These are phyloP conservation scores for Panthera leo DNA, from an alignment of 2,113 vertebrate species.

Conservation along the genomic window DNA sequence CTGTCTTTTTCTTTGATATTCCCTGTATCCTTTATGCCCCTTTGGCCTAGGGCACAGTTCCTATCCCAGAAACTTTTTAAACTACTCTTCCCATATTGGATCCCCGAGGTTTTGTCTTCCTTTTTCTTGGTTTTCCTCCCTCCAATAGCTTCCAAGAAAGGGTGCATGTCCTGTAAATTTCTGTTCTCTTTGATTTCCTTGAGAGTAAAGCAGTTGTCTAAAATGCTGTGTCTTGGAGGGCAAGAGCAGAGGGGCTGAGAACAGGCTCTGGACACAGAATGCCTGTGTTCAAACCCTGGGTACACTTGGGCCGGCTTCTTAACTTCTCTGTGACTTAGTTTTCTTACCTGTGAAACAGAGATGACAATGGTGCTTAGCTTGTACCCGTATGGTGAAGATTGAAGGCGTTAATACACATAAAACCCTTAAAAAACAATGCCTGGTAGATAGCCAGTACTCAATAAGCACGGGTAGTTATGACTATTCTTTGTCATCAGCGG, in stretches of 20 bases:
- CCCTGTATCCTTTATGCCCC: background rate
- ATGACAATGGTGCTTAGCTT: too few relatives aligned
- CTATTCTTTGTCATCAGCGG: background rate
- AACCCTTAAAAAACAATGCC: background rate
- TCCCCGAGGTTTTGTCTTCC: background rate
- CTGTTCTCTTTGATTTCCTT: constrained; percentile 5
- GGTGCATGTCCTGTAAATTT: background rate
- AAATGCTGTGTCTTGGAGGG: background rate
- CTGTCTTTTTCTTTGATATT: background rate
- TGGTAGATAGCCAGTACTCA: background rate
- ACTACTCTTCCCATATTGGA: background rate
- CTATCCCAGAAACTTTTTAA: background rate
- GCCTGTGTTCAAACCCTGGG: background rate
- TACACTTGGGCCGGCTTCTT: background rate
- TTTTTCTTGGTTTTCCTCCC: background rate
- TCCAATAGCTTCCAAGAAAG: background rate
- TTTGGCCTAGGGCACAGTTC: background rate
- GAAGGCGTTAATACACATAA: background rate
- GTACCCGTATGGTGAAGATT: background rate
- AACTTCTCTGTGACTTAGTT: background rate
- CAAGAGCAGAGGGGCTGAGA: background rate
- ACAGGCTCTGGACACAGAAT: background rate
- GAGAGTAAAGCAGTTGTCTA: background rate
- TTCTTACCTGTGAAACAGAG: background rate
- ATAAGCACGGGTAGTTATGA: background rate